Evolutionary conservation across 2,113 vertebrate genomes (phyloP).

Genomic region (Epinephelus fuscoguttatus): DNA sequence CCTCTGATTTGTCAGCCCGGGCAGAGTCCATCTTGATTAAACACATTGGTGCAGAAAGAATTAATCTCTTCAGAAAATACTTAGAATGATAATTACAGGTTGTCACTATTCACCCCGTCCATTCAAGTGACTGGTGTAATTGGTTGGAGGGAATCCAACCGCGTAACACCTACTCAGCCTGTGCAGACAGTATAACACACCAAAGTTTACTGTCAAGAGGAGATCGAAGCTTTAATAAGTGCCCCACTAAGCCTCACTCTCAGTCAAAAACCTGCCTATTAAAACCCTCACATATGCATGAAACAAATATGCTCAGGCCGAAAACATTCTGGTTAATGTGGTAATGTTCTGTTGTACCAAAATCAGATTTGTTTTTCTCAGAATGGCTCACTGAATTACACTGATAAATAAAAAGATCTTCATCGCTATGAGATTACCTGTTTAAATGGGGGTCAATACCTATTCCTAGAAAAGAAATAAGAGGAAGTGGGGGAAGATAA

Average conservation of each 20-base stretch:
- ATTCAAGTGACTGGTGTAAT: slow-evolving; percentile 75
- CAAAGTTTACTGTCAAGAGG: slow-evolving; percentile 43
- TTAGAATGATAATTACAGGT: slow-evolving; percentile 78
- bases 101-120: slow-evolving; percentile 69
- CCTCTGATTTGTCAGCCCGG: slow-evolving; percentile 55
- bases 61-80: slow-evolving; percentile 71
- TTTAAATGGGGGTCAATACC: slow-evolving; percentile 1
- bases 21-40: slow-evolving; percentile 60
- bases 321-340: background rate
- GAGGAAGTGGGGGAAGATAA: background rate
- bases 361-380: background rate
- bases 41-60: slow-evolving; percentile 66
- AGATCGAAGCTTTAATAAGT: slow-evolving; percentile 27
- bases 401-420: background rate
- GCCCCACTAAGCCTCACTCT: too few species aligned
- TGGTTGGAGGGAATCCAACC: slow-evolving; percentile 68
- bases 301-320: slow-evolving; percentile 12
- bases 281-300: background rate
- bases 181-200: slow-evolving; percentile 43
- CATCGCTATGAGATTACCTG: background rate
- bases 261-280: slow-evolving; percentile 4
- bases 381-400: background rate
- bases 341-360: background rate
- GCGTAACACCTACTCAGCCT: slow-evolving; percentile 52
- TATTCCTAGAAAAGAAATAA: slow-evolving; percentile 4